phyloP scores from a whole-genome alignment of 2,888 invertebrate species.

The Synanthedon vespiformis region DNA sequence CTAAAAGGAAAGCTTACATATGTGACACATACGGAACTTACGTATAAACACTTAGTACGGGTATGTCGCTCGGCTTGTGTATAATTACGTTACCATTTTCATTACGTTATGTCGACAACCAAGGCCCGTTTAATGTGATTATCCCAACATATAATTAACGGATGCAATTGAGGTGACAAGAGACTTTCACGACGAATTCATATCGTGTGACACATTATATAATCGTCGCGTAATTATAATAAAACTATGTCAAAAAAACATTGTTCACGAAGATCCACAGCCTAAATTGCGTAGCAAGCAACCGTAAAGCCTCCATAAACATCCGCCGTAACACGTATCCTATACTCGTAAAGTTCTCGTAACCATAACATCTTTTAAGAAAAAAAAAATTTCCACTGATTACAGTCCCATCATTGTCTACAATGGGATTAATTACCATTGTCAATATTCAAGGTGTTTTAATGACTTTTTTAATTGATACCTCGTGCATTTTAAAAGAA shows the following conservation, averaged over 20 bases:
- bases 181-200: constrained; percentile 42
- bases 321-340: not conserved
- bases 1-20: not conserved
- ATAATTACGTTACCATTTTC: constrained; percentile 6
- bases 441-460: constrained; percentile 48
- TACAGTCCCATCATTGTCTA: constrained; percentile 42
- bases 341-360: not conserved
- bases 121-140: constrained; percentile 19
- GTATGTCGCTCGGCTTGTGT: no score
- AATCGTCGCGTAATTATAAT: constrained; percentile 29
- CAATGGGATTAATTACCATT: constrained; percentile 44
- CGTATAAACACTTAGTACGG: not conserved
- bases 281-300: constrained; percentile 4
- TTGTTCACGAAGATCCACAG: constrained; percentile 19
- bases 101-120: constrained; percentile 12
- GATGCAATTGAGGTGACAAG: constrained; percentile 17
- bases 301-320: constrained; percentile 1
- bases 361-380: constrained; percentile 10
- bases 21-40: not conserved
- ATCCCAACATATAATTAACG: constrained; percentile 26
- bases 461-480: constrained; percentile 24
- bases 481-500: constrained; percentile 14
- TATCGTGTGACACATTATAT: constrained; percentile 41
- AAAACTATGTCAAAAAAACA: constrained; percentile 20
- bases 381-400: constrained; percentile 23